Conservation (phyloP, 1,140 invertebrate genomes). For the Eubasilissa regina region DNA sequence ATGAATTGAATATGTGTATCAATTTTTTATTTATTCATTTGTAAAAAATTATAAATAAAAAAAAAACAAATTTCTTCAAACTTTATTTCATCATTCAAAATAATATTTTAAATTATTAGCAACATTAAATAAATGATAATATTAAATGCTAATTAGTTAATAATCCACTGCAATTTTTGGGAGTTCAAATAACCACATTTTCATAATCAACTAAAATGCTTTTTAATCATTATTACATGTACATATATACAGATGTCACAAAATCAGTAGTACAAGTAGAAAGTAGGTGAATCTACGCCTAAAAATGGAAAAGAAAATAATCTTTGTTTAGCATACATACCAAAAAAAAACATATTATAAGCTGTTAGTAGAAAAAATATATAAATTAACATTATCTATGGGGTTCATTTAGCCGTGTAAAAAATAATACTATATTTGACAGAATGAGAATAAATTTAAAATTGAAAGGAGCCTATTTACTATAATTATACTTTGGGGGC, state of each 20-base stretch:
- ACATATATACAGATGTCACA: conserved; percentile 33
- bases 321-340: too few species aligned
- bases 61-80: conserved; percentile 5
- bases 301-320: too few species aligned
- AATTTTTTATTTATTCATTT: too few species aligned
- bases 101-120: conserved; percentile 31
- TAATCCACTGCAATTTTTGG: neutral
- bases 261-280: conserved; percentile 6
- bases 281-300: conserved; percentile 38
- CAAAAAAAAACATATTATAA: too few species aligned
- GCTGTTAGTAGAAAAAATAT: too few species aligned
- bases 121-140: conserved; percentile 35
- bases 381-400: too few species aligned
- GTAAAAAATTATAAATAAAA: neutral
- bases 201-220: conserved; percentile 23
- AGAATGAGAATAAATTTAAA: too few species aligned
- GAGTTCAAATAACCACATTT: neutral
- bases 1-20: too few species aligned
- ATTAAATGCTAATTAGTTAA: conserved; percentile 32
- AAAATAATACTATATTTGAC: too few species aligned
- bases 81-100: conserved; percentile 34
- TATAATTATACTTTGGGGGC: too few species aligned
- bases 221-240: conserved; percentile 2
- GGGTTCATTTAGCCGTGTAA: too few species aligned
- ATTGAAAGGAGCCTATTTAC: too few species aligned